A percentile compares a stretch with the other conserved stretches of the same genome.
Conservation (phyloP, 1,140 invertebrate species). For the Sitobion miscanthi region DNA sequence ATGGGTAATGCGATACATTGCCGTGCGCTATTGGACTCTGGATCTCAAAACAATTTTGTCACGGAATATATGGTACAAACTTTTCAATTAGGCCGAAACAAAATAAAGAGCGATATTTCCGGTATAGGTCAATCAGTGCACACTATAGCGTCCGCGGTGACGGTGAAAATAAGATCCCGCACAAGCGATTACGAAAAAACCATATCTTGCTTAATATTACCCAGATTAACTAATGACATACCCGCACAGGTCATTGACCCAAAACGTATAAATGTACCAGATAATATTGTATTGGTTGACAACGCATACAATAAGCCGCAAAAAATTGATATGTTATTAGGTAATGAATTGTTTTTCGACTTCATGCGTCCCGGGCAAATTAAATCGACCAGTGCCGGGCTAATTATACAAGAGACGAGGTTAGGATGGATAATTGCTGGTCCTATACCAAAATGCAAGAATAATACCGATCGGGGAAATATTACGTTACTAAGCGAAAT, state of each 20-base stretch:
- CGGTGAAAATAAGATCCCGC: no score
- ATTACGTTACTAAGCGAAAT: neutral
- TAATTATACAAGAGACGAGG: neutral
- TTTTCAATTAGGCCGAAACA: neutral
- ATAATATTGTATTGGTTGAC: neutral
- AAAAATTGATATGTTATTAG: constrained; percentile 8
- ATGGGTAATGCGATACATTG: no score
- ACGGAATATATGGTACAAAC: neutral
- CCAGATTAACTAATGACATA: neutral
- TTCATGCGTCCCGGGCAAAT: neutral
- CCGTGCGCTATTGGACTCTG: no score
- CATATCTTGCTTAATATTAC: neutral
- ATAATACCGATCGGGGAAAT: neutral
- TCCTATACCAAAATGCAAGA: neutral
- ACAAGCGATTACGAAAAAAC: no score
- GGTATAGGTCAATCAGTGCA: no score
- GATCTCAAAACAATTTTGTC: no score
- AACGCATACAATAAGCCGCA: neutral
- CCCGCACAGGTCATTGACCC: neutral
- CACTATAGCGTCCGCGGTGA: no score
- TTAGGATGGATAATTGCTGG: neutral
- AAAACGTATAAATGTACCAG: neutral
- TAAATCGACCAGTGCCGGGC: neutral
- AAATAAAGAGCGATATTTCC: no score
- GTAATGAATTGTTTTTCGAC: neutral